A percentile compares a stretch with the other conserved stretches of the same genome.
Conservation (phyloP, 2,797 vertebrate genomes). For the Enteromius paludinosus region DNA sequence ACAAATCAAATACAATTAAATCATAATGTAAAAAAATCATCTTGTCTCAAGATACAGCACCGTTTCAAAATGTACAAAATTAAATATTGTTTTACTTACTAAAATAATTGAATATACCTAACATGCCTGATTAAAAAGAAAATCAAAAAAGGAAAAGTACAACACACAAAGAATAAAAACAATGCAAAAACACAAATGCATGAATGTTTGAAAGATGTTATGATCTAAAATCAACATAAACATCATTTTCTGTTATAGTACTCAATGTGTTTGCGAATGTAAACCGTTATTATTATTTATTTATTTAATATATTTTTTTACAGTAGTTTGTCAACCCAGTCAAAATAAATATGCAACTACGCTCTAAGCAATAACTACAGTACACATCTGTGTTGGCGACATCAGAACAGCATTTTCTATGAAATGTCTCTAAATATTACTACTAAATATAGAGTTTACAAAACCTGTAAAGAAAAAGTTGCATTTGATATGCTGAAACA, state of each 20-base stretch:
- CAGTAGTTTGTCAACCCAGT: slow-evolving; percentile 8
- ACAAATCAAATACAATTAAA: slow-evolving; percentile 79
- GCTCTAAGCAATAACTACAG: slow-evolving; percentile 8
- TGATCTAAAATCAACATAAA: not conserved
- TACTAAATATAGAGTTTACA: slow-evolving; percentile 4
- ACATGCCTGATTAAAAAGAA: slow-evolving; percentile 32
- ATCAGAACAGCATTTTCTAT: not conserved
- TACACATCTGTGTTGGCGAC: not conserved
- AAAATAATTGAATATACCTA: slow-evolving; percentile 6
- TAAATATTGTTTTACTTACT: slow-evolving; percentile 47
- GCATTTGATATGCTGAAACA: not conserved
- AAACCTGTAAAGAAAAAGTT: not conserved
- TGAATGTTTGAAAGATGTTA: not conserved
- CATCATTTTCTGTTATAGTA: not conserved
- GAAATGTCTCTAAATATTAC: not conserved
- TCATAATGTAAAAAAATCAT: slow-evolving; percentile 64
- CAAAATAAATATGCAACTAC: slow-evolving; percentile 53
- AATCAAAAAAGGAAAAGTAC: not conserved
- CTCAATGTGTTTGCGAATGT: slow-evolving; percentile 10
- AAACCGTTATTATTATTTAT: not conserved
- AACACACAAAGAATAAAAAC: slow-evolving; percentile 35
- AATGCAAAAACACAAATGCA: slow-evolving; percentile 38
- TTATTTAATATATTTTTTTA: not conserved
- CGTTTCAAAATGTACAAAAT: slow-evolving; percentile 50
- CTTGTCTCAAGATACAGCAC: slow-evolving; percentile 42